Base-by-base conservation (phyloP, 2,797 vertebrate species). In the Anguilla pacifica region DNA sequence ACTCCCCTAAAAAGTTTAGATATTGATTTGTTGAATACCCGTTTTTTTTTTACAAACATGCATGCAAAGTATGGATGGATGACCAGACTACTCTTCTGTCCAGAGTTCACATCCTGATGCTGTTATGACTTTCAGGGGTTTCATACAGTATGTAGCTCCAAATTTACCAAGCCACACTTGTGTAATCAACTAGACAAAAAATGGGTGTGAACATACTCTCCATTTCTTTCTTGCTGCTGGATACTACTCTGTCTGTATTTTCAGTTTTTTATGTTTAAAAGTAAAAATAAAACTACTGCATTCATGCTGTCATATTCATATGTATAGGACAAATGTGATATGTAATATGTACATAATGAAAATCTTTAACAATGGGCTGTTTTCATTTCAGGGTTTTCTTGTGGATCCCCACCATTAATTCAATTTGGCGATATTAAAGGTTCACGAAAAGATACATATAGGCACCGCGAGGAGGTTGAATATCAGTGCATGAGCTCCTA, bases 401-500 rank as follows among this genome's bases (percentile, higher is more conserved):
- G 93, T 89, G n/a, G 0, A n/a, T 10, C 0, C 0, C 87, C 91
- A 83, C 0, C 88, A 79, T 0, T 0, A 4, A 77, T 92, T 57
- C 1, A 0, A 5, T 22, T 90, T 81, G 91, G 89, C 88, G 90
- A 90, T 85, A 86, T 31, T 17, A 28, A 0, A 35, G 0, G 1
- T 0, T 1, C 3, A 0, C 0, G 1, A 0, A 6, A 2, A 3
- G 0, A 0, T 17, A 0, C 0, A 0, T 91, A 94, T 86, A 0
- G 0, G 0, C 11, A 90, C 25, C 43, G 6, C 31, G 90, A 92
- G 0, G 57, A 0, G 1, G 89, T 95, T 46, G 0, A 67, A 5
- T 96, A 95, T 70, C 0, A 0, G 3, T 96, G 96, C 88, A 86
- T 88, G 55, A 0, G 0, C 0, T 83, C 7, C 0, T 92, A 92